Evolutionary conservation across 2,797 vertebrate species (phyloP).

Genomic region (Bovichtus diacanthus): DNA sequence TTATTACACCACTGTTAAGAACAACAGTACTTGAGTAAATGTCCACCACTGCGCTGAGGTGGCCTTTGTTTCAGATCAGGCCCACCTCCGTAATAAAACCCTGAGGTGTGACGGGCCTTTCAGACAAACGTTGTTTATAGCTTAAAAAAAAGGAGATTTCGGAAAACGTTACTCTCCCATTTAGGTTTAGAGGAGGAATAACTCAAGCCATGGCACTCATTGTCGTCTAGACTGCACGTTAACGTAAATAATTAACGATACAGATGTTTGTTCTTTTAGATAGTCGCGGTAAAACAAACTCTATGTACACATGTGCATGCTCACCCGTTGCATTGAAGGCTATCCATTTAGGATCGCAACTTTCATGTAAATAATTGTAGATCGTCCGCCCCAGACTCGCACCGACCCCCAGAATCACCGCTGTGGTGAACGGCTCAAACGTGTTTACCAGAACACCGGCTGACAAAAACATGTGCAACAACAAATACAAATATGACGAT

Average conservation of each 20-base stretch:
- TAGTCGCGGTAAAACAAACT: neutral
- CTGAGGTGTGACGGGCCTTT: neutral
- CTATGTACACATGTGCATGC: neutral
- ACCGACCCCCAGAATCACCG: slow-evolving; percentile 54
- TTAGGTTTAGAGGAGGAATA: neutral
- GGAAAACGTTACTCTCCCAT: fast-evolving
- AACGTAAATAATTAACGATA: neutral
- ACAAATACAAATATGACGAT: slow-evolving; percentile 14
- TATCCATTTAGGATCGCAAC: slow-evolving; percentile 77
- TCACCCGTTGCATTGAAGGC: slow-evolving; percentile 81
- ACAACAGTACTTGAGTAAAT: neutral
- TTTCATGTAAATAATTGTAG: slow-evolving; percentile 77
- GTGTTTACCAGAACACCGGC: slow-evolving; percentile 47
- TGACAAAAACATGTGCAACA: slow-evolving; percentile 39
- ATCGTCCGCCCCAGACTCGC: slow-evolving; percentile 65
- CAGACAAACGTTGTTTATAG: too few species aligned
- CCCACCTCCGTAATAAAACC: neutral
- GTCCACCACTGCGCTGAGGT: neutral
- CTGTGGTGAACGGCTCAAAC: slow-evolving; percentile 80
- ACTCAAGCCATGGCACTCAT: too few species aligned
- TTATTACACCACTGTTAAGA: too few species aligned
- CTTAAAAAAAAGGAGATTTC: too few species aligned
- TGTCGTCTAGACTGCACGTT: fast-evolving
- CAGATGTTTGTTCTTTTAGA: neutral
- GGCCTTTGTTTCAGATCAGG: neutral